Percentiles rank a stretch among this genome's conserved stretches.
These are phyloP conservation scores for Perca fluviatilis DNA, from an alignment of 2,113 vertebrate genomes.

Conservation along the genomic window DNA sequence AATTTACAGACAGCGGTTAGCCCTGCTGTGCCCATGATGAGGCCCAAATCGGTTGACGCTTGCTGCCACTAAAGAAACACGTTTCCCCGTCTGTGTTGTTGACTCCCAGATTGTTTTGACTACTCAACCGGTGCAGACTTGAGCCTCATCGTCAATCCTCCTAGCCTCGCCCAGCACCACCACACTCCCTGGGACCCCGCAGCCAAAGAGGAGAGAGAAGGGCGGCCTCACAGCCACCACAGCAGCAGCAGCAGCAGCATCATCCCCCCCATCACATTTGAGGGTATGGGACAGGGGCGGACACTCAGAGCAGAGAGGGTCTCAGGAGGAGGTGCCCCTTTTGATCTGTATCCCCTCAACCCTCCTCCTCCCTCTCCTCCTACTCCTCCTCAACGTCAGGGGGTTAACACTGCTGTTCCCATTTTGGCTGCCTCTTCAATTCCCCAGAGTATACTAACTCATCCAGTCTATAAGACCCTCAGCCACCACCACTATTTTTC, in stretches of 20 bases:
- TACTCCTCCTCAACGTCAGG: conserved; percentile 68
- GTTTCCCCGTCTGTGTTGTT: conserved; percentile 92
- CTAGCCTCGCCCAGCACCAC: conserved; percentile 86
- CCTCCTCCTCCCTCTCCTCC: conserved; percentile 64
- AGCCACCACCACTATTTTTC: conserved; percentile 56
- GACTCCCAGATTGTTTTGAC: conserved; percentile 99
- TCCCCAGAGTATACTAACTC: conserved; percentile 78
- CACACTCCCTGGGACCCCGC: conserved; percentile 89
- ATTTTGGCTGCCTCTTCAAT: conserved; percentile 72
- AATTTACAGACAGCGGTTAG: conserved; percentile 21
- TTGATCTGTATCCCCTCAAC: conserved; percentile 66
- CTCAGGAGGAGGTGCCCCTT: conserved; percentile 85
- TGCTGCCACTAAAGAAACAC: conserved; percentile 83
- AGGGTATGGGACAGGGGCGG: conserved; percentile 97
- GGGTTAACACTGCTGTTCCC: conserved; percentile 63
- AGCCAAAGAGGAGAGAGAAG: conserved; percentile 91
- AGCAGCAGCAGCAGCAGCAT: conserved; percentile 81
- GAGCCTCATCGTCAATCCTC: conserved; percentile 92
- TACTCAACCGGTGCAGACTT: conserved; percentile 95
- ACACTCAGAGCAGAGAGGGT: conserved; percentile 86
- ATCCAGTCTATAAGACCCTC: conserved; percentile 67
- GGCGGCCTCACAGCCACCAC: conserved; percentile 88
- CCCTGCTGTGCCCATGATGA: conserved; percentile 49
- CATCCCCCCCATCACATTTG: conserved; percentile 93
- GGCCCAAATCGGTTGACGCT: conserved; percentile 34